These are phyloP conservation scores for Meloidogyne floridensis DNA, from an alignment of 1,140 invertebrate genomes.

Conservation along the genomic window DNA sequence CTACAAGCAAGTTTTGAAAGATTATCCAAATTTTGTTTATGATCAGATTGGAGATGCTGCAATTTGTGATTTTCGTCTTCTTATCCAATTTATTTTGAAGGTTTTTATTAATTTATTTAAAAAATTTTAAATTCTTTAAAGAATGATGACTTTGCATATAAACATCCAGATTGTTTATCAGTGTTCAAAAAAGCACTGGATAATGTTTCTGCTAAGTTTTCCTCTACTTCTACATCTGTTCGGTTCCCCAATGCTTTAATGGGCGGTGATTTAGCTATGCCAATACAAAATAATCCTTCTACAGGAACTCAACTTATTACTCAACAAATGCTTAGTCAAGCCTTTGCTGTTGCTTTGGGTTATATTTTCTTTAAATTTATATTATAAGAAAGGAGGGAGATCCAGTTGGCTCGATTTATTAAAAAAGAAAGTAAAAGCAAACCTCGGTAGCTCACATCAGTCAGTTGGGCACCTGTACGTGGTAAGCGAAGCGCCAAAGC, in stretches of 20 bases:
- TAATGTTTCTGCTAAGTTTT: not conserved
- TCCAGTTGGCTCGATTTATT: no score
- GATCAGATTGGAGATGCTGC: conserved; percentile 7
- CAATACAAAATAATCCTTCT: not conserved
- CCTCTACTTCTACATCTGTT: not conserved
- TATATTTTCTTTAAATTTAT: not conserved
- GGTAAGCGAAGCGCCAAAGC: no score
- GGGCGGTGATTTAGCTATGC: not conserved
- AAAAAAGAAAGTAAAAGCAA: not conserved
- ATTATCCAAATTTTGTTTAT: not conserved
- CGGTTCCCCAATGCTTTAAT: not conserved
- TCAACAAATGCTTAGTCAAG: conserved; percentile 16
- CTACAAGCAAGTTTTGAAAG: not conserved
- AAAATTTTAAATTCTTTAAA: not conserved
- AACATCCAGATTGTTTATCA: conserved; percentile 13
- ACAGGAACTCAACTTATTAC: conserved; percentile 11
- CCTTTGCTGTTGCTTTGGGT: conserved; percentile 15
- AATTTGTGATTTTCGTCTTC: conserved; percentile 10
- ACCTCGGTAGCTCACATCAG: no score
- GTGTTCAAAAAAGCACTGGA: conserved; percentile 12
- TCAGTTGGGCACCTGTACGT: no score
- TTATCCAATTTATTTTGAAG: conserved; percentile 9
- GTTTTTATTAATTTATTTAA: conserved; percentile 3
- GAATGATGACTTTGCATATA: conserved; percentile 4
- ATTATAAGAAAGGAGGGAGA: not conserved